Conservation (phyloP, 2,888 invertebrate genomes). For the Tetragnatha montana region DNA sequence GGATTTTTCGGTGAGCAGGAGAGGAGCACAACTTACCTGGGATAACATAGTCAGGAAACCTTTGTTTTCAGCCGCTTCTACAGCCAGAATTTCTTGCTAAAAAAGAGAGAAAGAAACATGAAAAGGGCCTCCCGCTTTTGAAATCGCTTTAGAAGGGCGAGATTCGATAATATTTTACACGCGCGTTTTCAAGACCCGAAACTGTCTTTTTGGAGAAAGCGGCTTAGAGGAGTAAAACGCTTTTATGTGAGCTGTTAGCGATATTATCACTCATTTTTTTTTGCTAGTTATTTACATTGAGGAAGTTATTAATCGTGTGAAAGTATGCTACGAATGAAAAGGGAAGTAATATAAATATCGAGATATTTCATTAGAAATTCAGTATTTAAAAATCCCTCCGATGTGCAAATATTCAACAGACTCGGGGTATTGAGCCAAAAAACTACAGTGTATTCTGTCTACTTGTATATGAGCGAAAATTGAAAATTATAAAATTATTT, state of each 20-base stretch:
- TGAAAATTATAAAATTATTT: no score
- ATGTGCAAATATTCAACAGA: no score
- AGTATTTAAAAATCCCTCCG: no score
- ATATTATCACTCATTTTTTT: no score
- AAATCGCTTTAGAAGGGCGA: slow-evolving; percentile 7
- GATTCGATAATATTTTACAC: not conserved
- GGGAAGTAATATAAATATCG: no score
- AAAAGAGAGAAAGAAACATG: slow-evolving; percentile 40
- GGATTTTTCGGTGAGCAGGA: slow-evolving; percentile 49
- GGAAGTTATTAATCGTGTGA: no score
- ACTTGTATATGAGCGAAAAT: no score
- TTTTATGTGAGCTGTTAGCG: not conserved
- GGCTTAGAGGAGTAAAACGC: not conserved
- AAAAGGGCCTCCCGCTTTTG: slow-evolving; percentile 20
- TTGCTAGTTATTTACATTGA: no score
- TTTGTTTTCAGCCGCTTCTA: slow-evolving; percentile 70
- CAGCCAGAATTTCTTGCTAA: slow-evolving; percentile 70
- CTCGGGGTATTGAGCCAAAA: no score
- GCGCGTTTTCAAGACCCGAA: not conserved
- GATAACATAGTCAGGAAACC: slow-evolving; percentile 71
- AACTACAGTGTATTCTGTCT: no score
- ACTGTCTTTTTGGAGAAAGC: not conserved
- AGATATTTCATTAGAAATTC: no score
- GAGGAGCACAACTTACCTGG: slow-evolving; percentile 61
- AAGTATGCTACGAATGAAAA: no score